Evolutionary conservation across 2,113 vertebrate genomes (phyloP).

Genomic region (Chitala chitala): DNA sequence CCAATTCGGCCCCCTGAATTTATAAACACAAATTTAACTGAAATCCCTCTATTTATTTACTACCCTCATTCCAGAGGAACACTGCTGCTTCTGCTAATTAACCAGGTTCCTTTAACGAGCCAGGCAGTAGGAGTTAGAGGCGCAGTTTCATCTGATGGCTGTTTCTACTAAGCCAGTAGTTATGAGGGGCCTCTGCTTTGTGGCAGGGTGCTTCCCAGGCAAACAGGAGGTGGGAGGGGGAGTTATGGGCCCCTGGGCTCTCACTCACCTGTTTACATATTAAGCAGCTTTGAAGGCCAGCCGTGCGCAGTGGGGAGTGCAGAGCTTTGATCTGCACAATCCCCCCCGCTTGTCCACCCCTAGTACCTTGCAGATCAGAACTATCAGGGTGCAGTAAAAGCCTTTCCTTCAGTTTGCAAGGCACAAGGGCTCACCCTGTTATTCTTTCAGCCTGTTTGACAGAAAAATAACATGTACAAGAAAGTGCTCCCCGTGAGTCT

Average conservation of each 20-base stretch:
- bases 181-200: constrained; percentile 28
- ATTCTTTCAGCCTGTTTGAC: background rate
- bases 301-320: constrained; percentile 25
- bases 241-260: constrained; percentile 39
- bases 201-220: constrained; percentile 31
- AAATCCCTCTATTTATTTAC: background rate
- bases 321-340: constrained; percentile 47
- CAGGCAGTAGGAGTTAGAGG: background rate
- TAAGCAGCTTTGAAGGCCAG: constrained; percentile 45
- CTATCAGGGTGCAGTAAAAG: background rate
- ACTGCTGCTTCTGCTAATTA: constrained; percentile 20
- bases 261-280: constrained; percentile 54
- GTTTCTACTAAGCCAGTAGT: constrained; percentile 26
- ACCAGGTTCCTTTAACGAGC: constrained; percentile 14
- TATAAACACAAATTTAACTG: background rate
- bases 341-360: background rate
- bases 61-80: background rate
- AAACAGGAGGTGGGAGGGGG: constrained; percentile 28
- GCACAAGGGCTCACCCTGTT: background rate
- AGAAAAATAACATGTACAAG: background rate
- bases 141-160: constrained; percentile 4
- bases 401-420: constrained; percentile 3
- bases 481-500: too few relatives aligned
- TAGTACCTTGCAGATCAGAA: background rate
- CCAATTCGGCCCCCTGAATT: background rate